Percentiles rank a stretch among this genome's conserved stretches.
Evolutionary conservation across 2,888 invertebrate genomes (phyloP).

Genomic region (Sarcophaga rosellei): DNA sequence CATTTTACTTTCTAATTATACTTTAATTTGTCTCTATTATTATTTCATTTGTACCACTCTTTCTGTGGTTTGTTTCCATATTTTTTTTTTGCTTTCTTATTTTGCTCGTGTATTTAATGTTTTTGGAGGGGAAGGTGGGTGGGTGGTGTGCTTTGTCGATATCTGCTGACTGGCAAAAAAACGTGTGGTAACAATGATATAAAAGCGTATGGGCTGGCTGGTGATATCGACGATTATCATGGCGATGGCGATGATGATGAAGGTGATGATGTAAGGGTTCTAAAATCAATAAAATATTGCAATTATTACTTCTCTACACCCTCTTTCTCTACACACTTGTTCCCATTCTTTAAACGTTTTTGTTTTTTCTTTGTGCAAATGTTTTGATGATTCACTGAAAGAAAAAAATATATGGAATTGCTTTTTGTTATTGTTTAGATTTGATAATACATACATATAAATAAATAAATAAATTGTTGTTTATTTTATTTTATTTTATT

Average conservation of each 20-base stretch:
- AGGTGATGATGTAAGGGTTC: slow-evolving; percentile 60
- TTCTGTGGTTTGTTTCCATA: background rate
- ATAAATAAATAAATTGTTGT: slow-evolving; percentile 1
- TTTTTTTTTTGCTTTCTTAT: background rate
- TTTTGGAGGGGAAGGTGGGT: no score
- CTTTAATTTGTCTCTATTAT: background rate
- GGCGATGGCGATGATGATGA: background rate
- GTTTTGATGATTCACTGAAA: background rate
- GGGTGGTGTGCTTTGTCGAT: background rate
- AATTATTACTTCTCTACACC: slow-evolving; percentile 9
- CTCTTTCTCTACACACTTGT: background rate
- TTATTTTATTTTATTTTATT: slow-evolving; percentile 1
- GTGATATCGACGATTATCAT: background rate
- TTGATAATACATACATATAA: background rate
- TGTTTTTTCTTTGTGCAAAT: background rate
- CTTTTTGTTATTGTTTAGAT: slow-evolving; percentile 9
- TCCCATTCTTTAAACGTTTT: slow-evolving; percentile 11
- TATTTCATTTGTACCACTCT: background rate
- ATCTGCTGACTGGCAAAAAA: background rate
- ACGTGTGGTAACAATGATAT: background rate
- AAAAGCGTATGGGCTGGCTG: background rate
- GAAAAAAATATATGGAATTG: background rate
- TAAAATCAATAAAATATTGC: slow-evolving; percentile 59
- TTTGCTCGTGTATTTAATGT: background rate
- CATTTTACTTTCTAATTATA: background rate